phyloP scores from a whole-genome alignment of 92 coral and sea anemone genomes.

The Paramuricea clavata region DNA sequence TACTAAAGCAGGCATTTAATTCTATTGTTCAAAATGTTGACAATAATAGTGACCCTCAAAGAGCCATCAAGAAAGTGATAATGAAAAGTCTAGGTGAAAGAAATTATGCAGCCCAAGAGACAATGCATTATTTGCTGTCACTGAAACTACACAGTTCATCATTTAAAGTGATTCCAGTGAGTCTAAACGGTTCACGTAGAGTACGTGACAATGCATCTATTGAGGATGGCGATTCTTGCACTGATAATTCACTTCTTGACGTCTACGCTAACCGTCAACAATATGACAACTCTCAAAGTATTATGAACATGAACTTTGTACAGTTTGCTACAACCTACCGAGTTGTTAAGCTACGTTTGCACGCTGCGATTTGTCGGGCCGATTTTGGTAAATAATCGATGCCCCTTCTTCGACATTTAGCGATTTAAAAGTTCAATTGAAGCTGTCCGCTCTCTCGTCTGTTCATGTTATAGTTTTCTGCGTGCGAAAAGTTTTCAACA shows the following conservation, averaged over 20 bases:
- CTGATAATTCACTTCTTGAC: too few species aligned
- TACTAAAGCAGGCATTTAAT: too few species aligned
- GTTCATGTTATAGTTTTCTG: too few species aligned
- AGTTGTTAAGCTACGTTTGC: too few species aligned
- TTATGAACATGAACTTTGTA: slow-evolving; percentile 50
- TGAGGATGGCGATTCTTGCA: slow-evolving; percentile 41
- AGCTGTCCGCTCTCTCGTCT: too few species aligned
- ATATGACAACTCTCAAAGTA: slow-evolving; percentile 56
- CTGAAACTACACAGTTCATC: slow-evolving; percentile 65
- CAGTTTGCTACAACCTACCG: slow-evolving; percentile 67
- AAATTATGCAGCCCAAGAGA: slow-evolving; percentile 70
- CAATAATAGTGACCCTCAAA: not conserved
- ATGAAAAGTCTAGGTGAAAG: slow-evolving; percentile 67
- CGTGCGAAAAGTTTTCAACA: too few species aligned
- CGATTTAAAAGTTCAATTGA: too few species aligned
- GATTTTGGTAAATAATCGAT: too few species aligned
- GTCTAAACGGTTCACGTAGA: slow-evolving; percentile 63
- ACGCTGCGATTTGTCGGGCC: too few species aligned
- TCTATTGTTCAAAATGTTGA: too few species aligned
- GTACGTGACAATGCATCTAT: too few species aligned
- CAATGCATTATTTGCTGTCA: slow-evolving; percentile 64
- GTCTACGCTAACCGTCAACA: not conserved
- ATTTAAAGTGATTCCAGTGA: slow-evolving; percentile 32
- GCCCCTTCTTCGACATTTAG: too few species aligned
- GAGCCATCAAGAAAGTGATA: slow-evolving; percentile 2